These are phyloP conservation scores for Hoplostethus atlanticus DNA, from an alignment of 2,797 vertebrate genomes.

Conservation along the genomic window DNA sequence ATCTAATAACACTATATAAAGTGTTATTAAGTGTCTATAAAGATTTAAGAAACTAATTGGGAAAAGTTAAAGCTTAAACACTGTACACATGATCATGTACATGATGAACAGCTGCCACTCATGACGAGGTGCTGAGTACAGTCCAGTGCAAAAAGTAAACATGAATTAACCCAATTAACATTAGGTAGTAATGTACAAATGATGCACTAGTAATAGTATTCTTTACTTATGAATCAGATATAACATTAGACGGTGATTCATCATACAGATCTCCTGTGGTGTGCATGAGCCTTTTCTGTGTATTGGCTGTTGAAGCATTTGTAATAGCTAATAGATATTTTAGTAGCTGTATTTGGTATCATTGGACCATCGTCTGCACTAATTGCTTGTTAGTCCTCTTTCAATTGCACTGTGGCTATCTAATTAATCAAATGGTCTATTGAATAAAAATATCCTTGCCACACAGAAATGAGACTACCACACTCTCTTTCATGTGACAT, in stretches of 20 bases:
- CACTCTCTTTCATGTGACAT: conserved; percentile 15
- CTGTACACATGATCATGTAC: neutral
- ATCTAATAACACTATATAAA: too few relatives aligned
- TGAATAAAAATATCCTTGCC: conserved; percentile 49
- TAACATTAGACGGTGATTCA: neutral
- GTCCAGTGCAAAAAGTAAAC: conserved; percentile 28
- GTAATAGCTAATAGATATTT: conserved; percentile 39
- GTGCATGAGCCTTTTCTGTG: neutral
- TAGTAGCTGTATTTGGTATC: conserved; percentile 42
- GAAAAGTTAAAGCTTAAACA: too few relatives aligned
- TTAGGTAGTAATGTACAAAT: neutral
- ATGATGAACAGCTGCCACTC: conserved; percentile 8
- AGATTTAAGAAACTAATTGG: too few relatives aligned
- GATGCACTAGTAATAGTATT: neutral
- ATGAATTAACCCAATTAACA: conserved; percentile 23
- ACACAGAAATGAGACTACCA: conserved; percentile 18
- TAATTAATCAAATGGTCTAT: conserved; percentile 58
- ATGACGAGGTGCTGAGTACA: neutral
- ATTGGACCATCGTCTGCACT: conserved; percentile 52
- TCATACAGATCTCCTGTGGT: neutral
- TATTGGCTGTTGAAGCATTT: neutral
- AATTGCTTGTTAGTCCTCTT: conserved; percentile 63
- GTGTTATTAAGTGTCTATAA: too few relatives aligned
- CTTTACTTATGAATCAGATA: conserved; percentile 5
- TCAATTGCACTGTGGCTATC: conserved; percentile 46